Evolutionary conservation across 2,888 invertebrate species (phyloP), one percentile per base, ranked within the genome.

Genomic region (Calliopum simillimum): DNA sequence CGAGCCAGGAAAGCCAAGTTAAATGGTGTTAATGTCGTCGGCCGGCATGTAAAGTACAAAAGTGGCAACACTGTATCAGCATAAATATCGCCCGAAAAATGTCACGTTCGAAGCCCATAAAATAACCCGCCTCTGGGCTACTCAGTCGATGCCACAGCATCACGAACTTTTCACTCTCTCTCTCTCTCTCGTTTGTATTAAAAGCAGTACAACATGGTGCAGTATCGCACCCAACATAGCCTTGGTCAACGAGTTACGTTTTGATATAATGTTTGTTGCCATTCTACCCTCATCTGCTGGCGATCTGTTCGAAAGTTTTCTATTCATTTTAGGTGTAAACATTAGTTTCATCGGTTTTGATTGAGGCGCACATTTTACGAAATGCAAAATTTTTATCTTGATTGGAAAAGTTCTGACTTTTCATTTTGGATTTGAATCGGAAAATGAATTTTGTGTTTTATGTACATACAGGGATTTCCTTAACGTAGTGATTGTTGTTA

Each of bases 51-150:
- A 62, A 62, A 13, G 14, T 33, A 13, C 25, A 16, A 25, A 33
- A 16, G 55, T 65, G 58, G 65, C 71, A 55, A 67, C 62, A 51
- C 63, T 63, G 51, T 69, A 64, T 70, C 65, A 61, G 51, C 59
- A 44, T 64, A 47, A 59, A 46, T 51, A 69, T 51, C 62, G 72
- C 71, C 61, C 74, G 69, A 69, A 77, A 76, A 76, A 74, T 75
- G 80, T 80, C 80, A 80, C 81, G 80, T 81, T 67, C 72, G 43
- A 74, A 71, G 59, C 66, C 76, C 75, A 78, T 79, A 76, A 78
- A 80, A 67, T 78, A 76, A 66, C n/a, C 49, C 51, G 44, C 59
- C 64, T 64, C 56, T 44, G 33, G 41, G 58, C 33, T 2, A 33
- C 8, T 33, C 33, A 33, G 33, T 33, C 6, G 33, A 33, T 6